Percentiles rank a stretch among this genome's conserved stretches.
Evolutionary conservation across 2,888 invertebrate genomes (phyloP).

Genomic region (Drosophila planitibia): DNA sequence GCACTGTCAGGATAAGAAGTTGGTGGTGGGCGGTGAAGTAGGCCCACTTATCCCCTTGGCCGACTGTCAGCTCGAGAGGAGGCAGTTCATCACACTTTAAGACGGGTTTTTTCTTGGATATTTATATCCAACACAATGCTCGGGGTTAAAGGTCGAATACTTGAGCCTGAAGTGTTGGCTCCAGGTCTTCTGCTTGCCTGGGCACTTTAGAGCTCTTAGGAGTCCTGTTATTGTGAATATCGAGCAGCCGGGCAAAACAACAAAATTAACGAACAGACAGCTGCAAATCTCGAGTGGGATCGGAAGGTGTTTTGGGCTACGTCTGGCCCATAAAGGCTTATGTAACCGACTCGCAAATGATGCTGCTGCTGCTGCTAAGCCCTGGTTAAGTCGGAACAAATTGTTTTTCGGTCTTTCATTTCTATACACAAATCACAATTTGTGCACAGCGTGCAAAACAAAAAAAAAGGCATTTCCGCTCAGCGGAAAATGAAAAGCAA

Average conservation of each 20-base stretch:
- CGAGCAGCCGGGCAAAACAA: conserved; percentile 46
- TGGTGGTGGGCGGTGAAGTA: not conserved
- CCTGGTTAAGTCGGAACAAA: conserved; percentile 64
- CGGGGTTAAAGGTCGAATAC: conserved; percentile 50
- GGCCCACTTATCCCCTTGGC: conserved; percentile 31
- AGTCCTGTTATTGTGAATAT: conserved; percentile 71
- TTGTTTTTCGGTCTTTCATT: conserved; percentile 58
- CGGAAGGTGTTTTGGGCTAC: conserved; percentile 51
- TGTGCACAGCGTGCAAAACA: conserved; percentile 56
- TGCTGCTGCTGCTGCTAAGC: conserved; percentile 2
- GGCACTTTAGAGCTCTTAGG: conserved; percentile 74
- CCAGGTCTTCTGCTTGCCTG: conserved; percentile 48
- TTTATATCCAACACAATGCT: conserved; percentile 22
- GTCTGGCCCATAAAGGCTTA: conserved; percentile 31
- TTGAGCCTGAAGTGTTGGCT: conserved; percentile 52
- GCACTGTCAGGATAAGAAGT: conserved; percentile 16
- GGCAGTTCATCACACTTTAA: conserved; percentile 67
- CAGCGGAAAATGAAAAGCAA: conserved; percentile 63
- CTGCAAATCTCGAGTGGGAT: conserved; percentile 38
- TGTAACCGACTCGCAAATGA: conserved; percentile 18
- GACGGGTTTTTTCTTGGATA: conserved; percentile 9
- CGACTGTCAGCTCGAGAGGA: conserved; percentile 33
- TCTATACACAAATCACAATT: conserved; percentile 62
- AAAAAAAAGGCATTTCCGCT: conserved; percentile 57
- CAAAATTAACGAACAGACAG: conserved; percentile 21